These are phyloP conservation scores for Laupala kohalensis DNA, from an alignment of 1,140 invertebrate species.

Conservation along the genomic window DNA sequence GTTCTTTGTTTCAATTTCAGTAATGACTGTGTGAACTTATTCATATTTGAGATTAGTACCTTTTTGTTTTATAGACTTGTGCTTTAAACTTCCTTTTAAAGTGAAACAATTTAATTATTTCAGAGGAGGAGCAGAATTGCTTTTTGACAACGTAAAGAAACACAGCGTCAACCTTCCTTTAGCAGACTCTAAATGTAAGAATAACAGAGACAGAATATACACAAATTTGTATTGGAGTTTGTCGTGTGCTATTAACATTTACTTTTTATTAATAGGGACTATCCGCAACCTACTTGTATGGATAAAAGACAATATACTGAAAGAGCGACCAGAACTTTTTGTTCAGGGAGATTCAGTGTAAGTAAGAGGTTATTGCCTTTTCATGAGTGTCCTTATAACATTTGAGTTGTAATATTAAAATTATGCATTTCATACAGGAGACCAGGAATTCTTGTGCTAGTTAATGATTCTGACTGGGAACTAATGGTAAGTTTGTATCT, in stretches of 20 bases:
- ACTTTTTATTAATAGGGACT: constrained; percentile 54
- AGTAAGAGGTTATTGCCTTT: constrained; percentile 25
- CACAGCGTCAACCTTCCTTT: constrained; percentile 48
- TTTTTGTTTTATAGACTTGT: no score
- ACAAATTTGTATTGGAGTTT: no score
- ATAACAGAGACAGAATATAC: constrained; percentile 9
- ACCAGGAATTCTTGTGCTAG: constrained; percentile 80
- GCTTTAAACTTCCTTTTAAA: no score
- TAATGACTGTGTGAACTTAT: no score
- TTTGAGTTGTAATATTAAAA: background rate
- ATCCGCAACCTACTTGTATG: constrained; percentile 59
- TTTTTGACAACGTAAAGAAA: constrained; percentile 71
- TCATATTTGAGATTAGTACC: no score
- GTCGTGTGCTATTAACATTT: no score
- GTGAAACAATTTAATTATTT: constrained; percentile 30
- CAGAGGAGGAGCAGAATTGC: constrained; percentile 74
- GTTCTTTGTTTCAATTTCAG: no score
- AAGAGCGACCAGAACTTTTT: constrained; percentile 80
- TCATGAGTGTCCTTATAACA: no score
- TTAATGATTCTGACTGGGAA: constrained; percentile 92
- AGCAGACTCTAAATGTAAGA: constrained; percentile 33
- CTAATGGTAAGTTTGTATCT: constrained; percentile 44
- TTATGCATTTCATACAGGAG: constrained; percentile 37
- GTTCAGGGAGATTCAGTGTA: constrained; percentile 68
- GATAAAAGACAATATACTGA: constrained; percentile 73